A percentile compares a stretch with the other conserved stretches of the same genome.
phyloP scores from a whole-genome alignment of 2,113 vertebrate species.

The Apodemus speciosus region DNA sequence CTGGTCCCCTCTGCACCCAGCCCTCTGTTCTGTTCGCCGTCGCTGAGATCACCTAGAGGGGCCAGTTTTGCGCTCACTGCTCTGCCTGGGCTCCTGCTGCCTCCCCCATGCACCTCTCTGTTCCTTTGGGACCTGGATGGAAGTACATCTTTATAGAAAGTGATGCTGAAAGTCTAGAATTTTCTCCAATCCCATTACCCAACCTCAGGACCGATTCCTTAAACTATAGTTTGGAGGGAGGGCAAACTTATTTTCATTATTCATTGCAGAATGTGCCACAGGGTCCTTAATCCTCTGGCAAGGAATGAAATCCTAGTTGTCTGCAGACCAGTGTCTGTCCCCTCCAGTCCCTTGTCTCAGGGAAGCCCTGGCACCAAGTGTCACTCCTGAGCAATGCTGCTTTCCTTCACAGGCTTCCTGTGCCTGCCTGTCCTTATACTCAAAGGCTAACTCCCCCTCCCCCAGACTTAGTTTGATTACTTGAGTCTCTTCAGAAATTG shows the following conservation, averaged over 20 bases:
- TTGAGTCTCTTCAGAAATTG: conserved; percentile 4
- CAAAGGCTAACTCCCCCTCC: background rate
- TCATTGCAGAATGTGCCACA: background rate
- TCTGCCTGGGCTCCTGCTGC: background rate
- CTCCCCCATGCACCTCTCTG: background rate
- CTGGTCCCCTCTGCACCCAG: too few relatives aligned
- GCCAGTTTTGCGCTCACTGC: background rate
- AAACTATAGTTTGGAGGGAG: background rate
- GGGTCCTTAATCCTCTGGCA: background rate
- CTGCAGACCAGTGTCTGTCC: background rate
- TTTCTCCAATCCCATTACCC: background rate
- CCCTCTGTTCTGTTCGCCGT: background rate
- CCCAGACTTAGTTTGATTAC: background rate
- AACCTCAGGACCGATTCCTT: background rate
- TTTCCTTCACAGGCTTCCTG: background rate
- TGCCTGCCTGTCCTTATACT: background rate
- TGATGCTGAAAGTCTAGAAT: background rate
- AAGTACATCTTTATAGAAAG: background rate
- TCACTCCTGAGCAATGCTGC: background rate
- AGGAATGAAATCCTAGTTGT: background rate
- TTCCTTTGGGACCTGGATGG: background rate
- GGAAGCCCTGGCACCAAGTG: background rate
- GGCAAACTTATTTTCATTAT: background rate
- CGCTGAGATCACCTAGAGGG: background rate
- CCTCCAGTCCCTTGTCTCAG: background rate